Evolutionary conservation across 1,140 invertebrate genomes (phyloP).

Genomic region (Trichoplusia ni): DNA sequence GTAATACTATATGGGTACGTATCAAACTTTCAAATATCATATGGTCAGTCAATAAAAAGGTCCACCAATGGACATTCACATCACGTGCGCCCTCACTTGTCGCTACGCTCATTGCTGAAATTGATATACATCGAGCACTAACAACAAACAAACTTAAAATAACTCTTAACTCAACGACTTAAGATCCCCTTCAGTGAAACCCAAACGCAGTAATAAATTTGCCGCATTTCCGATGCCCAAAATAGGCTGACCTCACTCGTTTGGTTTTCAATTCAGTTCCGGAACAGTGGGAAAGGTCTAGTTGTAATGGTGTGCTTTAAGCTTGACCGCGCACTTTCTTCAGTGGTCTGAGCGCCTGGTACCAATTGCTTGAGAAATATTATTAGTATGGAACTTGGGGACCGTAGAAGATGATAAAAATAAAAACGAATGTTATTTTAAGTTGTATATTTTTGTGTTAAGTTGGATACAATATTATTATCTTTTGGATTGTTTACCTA

Average conservation of each 20-base stretch:
- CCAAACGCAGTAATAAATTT: constrained; percentile 21
- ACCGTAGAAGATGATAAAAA: constrained; percentile 52
- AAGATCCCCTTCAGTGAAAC: constrained; percentile 41
- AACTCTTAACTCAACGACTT: constrained; percentile 39
- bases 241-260: constrained; percentile 11
- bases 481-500: too few relatives aligned
- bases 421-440: constrained; percentile 35
- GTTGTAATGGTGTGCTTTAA: constrained; percentile 49
- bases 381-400: constrained; percentile 57
- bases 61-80: constrained; percentile 61
- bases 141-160: constrained; percentile 30
- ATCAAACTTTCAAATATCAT: constrained; percentile 33
- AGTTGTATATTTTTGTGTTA: background rate
- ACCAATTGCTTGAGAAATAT: constrained; percentile 74
- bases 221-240: constrained; percentile 19
- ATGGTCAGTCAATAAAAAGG: constrained; percentile 73
- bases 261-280: constrained; percentile 2
- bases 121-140: constrained; percentile 73
- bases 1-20: constrained; percentile 10
- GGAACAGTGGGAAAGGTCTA: constrained; percentile 38
- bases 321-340: constrained; percentile 65
- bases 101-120: constrained; percentile 73
- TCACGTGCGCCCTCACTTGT: constrained; percentile 67
- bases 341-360: constrained; percentile 64
- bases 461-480: too few relatives aligned